These are phyloP conservation scores for Calliopsis andreniformis DNA, from an alignment of 1,140 invertebrate species.

Conservation along the genomic window DNA sequence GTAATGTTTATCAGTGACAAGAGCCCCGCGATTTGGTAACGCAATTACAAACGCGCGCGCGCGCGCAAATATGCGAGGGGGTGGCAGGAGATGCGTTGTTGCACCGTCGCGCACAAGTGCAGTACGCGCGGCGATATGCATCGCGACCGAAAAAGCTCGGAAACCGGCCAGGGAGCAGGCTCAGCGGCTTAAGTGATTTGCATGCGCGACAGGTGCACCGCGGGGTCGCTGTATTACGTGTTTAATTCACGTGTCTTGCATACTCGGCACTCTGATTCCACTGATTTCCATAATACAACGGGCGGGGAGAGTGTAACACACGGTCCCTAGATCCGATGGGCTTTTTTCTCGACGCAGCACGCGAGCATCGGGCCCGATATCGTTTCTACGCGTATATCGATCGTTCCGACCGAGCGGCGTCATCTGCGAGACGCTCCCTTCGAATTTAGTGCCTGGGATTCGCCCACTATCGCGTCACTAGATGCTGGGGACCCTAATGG, in stretches of 20 bases:
- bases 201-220: conserved; percentile 74
- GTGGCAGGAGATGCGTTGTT: conserved; percentile 7
- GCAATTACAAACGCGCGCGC: too few species aligned
- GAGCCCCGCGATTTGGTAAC: too few species aligned
- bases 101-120: not conserved
- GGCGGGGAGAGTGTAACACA: conserved; percentile 15
- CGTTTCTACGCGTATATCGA: conserved; percentile 14
- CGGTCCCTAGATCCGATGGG: conserved; percentile 44
- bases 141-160: conserved; percentile 58
- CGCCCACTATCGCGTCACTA: too few species aligned
- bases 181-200: conserved; percentile 68
- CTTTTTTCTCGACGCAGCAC: conserved; percentile 50
- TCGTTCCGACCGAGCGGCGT: not conserved
- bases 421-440: not conserved
- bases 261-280: conserved; percentile 64
- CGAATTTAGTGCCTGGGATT: not conserved
- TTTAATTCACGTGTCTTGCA: conserved; percentile 74
- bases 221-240: conserved; percentile 72
- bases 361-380: conserved; percentile 20
- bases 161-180: conserved; percentile 53
- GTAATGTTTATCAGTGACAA: too few species aligned
- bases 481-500: too few species aligned
- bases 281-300: conserved; percentile 66
- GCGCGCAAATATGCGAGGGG: too few species aligned
- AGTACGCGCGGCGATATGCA: conserved; percentile 18